Percentiles rank a stretch among this genome's conserved stretches.
Conservation (phyloP, 2,113 vertebrate genomes). For the Pachypanchax playfairii region DNA sequence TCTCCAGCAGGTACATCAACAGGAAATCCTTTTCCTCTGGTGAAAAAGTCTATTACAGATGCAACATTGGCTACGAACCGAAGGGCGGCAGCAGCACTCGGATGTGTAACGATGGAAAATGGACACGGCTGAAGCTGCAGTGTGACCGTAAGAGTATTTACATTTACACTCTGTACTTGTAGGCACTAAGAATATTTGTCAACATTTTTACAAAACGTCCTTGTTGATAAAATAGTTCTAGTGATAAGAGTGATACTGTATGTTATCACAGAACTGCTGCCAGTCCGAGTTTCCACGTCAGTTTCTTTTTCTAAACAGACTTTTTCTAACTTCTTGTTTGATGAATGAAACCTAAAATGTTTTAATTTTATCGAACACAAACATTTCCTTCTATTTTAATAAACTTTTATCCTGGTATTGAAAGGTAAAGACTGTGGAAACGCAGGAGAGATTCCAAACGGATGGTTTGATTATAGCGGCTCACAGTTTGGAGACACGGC, state of each 20-base stretch:
- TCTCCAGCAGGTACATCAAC: conserved; percentile 21
- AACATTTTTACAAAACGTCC: too few relatives aligned
- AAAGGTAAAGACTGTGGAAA: conserved; percentile 72
- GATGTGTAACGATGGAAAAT: conserved; percentile 30
- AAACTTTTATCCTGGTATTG: not conserved
- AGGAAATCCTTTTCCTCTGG: conserved; percentile 33
- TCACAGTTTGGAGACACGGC: conserved; percentile 71
- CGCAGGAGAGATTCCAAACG: conserved; percentile 66
- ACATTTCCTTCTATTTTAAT: not conserved
- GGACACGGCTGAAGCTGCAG: conserved; percentile 40
- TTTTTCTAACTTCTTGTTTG: too few relatives aligned
- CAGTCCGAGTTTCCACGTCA: too few relatives aligned
- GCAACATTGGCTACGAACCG: conserved; percentile 39
- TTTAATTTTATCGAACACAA: not conserved
- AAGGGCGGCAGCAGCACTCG: conserved; percentile 40
- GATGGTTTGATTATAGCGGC: conserved; percentile 68
- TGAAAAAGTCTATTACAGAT: conserved; percentile 37
- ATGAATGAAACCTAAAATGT: too few relatives aligned
- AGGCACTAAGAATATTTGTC: too few relatives aligned
- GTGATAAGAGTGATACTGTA: too few relatives aligned
- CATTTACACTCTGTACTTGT: too few relatives aligned
- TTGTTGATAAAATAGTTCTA: too few relatives aligned
- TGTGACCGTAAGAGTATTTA: conserved; percentile 60
- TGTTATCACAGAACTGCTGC: too few relatives aligned
- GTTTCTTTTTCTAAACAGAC: too few relatives aligned